Base-by-base conservation (phyloP, 2,113 vertebrate genomes). In the Illadopsis cleaveri region DNA sequence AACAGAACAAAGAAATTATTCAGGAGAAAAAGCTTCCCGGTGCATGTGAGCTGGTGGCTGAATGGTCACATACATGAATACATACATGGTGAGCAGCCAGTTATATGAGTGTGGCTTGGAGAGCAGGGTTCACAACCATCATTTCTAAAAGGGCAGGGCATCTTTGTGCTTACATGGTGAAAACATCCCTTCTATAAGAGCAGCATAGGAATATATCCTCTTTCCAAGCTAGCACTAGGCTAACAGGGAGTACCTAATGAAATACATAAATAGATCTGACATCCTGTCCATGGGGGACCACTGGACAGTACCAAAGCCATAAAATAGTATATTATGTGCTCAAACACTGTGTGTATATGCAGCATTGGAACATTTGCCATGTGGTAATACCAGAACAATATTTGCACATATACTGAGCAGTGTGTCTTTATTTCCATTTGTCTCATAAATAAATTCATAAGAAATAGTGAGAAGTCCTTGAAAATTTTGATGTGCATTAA, bases 181-280 rank as follows among this genome's bases (percentile, higher is more conserved):
- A 95, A 94, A 66, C 51, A 47, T 60, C 48, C 56, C 53, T 77
- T 64, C 75, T 54, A 1, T 38, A 73, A 81, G 42, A 81, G 5
- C 38, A 83, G 76, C 64, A 30, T 18, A 90, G 37, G 51, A 53
- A 69, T 75, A 48, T 48, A 93, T 60, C 60, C 64, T 64, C 64
- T 86, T 90, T 78, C 82, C 76, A 84, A 92, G 47, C 76, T 48
- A 83, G 58, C 84, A 62, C 78, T 44, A 86, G 71, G 82, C 58
- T 95, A 95, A 88, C 30, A 84, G 94, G 88, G 64, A 97, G 78
- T 61, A 89, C 56, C 69, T 96, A 96, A 97, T 94, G 93, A 97
- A 96, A 96, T 86, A 95, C 92, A 95, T 94, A 93, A 96, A 95
- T 90, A 94, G 93, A 88, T 68, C 76, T 84, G 96, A 95, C 82